phyloP scores from a whole-genome alignment of 2,797 vertebrate genomes.

The Spondyliosoma cantharus region DNA sequence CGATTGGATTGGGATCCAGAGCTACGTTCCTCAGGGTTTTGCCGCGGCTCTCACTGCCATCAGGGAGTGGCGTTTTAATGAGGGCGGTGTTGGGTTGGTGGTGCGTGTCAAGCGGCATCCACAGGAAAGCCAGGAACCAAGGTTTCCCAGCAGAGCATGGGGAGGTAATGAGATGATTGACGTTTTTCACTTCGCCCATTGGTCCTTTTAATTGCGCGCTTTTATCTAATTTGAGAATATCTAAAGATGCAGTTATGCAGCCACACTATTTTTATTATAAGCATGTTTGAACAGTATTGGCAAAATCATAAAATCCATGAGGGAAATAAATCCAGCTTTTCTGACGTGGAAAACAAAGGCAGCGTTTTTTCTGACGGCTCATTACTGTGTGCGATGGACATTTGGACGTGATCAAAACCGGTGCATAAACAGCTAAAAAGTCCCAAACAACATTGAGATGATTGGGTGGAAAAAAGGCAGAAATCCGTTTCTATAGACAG shows the following conservation, averaged over 20 bases:
- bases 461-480: background rate
- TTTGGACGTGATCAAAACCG: background rate
- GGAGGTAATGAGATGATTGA: too few species aligned
- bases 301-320: background rate
- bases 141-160: too few species aligned
- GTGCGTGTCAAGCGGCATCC: too few species aligned
- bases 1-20: too few species aligned
- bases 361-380: background rate
- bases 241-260: background rate
- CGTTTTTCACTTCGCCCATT: too few species aligned
- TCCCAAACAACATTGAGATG: background rate
- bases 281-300: background rate
- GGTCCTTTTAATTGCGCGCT: too few species aligned
- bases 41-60: too few species aligned
- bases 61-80: too few species aligned
- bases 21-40: too few species aligned
- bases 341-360: slow-evolving; percentile 2
- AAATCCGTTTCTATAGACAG: background rate
- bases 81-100: too few species aligned
- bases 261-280: background rate
- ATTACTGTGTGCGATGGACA: background rate
- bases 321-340: slow-evolving; percentile 4
- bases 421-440: background rate
- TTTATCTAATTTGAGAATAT: too few species aligned
- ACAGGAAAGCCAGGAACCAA: too few species aligned